These are phyloP conservation scores for Mus minutoides DNA, from an alignment of 2,797 vertebrate species.

Conservation along the genomic window DNA sequence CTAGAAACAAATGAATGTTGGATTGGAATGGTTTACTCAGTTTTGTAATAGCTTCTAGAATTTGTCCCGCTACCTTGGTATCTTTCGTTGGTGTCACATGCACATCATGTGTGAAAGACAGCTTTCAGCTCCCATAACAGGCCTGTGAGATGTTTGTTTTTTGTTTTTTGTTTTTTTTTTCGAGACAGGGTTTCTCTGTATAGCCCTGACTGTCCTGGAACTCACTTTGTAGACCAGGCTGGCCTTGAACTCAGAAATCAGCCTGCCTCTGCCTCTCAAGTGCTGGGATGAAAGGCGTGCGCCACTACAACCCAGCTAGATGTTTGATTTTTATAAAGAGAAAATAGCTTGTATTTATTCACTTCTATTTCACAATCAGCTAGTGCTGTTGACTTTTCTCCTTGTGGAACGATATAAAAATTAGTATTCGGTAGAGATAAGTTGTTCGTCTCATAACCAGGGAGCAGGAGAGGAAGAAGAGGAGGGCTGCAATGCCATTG, in stretches of 20 bases:
- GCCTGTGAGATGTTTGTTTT: neutral
- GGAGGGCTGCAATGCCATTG: rapidly evolving
- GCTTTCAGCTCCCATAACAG: neutral
- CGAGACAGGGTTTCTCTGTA: too few relatives aligned
- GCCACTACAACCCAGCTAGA: too few relatives aligned
- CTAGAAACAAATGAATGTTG: neutral
- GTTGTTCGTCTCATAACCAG: neutral
- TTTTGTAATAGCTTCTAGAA: neutral
- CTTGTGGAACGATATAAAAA: neutral
- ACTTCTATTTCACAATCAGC: neutral
- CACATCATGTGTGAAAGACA: neutral
- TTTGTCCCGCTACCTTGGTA: neutral
- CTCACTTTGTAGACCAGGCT: too few relatives aligned
- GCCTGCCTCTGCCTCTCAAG: too few relatives aligned
- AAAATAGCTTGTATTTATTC: neutral
- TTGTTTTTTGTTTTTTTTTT: too few relatives aligned
- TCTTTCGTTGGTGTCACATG: neutral
- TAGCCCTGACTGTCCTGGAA: too few relatives aligned
- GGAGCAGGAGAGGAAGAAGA: neutral
- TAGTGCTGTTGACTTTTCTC: neutral
- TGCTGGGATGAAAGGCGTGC: too few relatives aligned
- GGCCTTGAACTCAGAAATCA: too few relatives aligned
- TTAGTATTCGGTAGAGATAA: neutral
- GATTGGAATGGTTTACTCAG: neutral
- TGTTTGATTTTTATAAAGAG: neutral